Conservation (phyloP, 2,888 invertebrate species). For the Xanthia togata region DNA sequence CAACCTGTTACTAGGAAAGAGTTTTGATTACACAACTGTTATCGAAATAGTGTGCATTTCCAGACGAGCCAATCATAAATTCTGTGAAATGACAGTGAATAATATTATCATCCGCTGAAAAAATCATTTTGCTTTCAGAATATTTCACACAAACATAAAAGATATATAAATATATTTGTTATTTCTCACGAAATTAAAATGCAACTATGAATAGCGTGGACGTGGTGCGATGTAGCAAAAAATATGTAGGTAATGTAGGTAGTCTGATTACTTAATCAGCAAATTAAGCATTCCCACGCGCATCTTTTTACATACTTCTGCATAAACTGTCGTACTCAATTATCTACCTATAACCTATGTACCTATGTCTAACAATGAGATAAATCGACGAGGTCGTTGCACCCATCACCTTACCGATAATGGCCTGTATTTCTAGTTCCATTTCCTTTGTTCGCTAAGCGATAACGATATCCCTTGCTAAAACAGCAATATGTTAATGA, state of each 20-base stretch:
- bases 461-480: slow-evolving; percentile 65
- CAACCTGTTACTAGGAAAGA: background rate
- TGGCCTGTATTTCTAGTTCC: slow-evolving; percentile 71
- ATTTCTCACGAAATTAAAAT: slow-evolving; percentile 7
- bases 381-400: slow-evolving; percentile 72
- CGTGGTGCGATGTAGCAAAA: slow-evolving; percentile 22
- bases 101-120: slow-evolving; percentile 16
- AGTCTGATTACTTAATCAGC: slow-evolving; percentile 32
- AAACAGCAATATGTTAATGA: slow-evolving; percentile 48
- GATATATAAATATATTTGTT: slow-evolving; percentile 18
- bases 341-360: slow-evolving; percentile 21
- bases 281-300: slow-evolving; percentile 47
- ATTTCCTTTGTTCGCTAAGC: slow-evolving; percentile 76
- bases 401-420: slow-evolving; percentile 77
- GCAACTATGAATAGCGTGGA: slow-evolving; percentile 19
- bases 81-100: slow-evolving; percentile 18
- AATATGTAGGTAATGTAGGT: slow-evolving; percentile 4
- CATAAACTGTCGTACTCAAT: slow-evolving; percentile 53
- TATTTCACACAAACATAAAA: background rate
- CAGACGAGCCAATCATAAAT: slow-evolving; percentile 31
- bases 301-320: slow-evolving; percentile 49
- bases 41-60: slow-evolving; percentile 38
- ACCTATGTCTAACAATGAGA: slow-evolving; percentile 37
- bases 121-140: slow-evolving; percentile 10
- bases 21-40: slow-evolving; percentile 12